Percentiles rank a stretch among this genome's conserved stretches.
Evolutionary conservation across 2,797 vertebrate genomes (phyloP).

Genomic region (Erethizon dorsatum): DNA sequence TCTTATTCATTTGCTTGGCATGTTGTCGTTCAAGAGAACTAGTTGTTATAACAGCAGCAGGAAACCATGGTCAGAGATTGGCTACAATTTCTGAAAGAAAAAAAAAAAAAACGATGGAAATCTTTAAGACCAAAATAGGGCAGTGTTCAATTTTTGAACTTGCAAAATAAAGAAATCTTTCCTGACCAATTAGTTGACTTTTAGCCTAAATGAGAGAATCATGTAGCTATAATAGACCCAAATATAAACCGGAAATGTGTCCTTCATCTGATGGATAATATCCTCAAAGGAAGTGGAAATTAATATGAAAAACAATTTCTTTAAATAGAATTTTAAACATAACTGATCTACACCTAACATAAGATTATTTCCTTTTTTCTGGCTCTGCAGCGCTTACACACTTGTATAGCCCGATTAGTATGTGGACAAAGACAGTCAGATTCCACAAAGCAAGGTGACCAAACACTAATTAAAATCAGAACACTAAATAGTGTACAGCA

Average conservation of each 20-base stretch:
- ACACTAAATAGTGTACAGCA: background rate
- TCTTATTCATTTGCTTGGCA: background rate
- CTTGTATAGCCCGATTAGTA: background rate
- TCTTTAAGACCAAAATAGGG: background rate
- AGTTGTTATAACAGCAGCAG: background rate
- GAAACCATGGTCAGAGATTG: background rate
- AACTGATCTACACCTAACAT: background rate
- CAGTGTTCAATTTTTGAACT: background rate
- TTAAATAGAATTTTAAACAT: slow-evolving; percentile 1
- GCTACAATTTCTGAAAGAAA: background rate
- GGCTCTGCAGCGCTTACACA: background rate
- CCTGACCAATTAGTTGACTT: background rate
- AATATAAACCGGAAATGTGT: background rate
- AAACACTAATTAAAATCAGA: background rate
- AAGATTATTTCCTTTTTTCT: slow-evolving; percentile 45
- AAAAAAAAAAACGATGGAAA: background rate
- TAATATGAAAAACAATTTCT: background rate
- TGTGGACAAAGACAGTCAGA: background rate
- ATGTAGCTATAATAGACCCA: background rate
- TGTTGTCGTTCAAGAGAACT: background rate
- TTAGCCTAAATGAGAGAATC: background rate
- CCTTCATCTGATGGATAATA: slow-evolving; percentile 30
- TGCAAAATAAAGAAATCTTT: background rate
- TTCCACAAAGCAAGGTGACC: background rate
- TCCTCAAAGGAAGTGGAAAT: background rate